Base-by-base conservation (phyloP, 1,140 invertebrate genomes). In the Pseudomyrmex cubaensis region DNA sequence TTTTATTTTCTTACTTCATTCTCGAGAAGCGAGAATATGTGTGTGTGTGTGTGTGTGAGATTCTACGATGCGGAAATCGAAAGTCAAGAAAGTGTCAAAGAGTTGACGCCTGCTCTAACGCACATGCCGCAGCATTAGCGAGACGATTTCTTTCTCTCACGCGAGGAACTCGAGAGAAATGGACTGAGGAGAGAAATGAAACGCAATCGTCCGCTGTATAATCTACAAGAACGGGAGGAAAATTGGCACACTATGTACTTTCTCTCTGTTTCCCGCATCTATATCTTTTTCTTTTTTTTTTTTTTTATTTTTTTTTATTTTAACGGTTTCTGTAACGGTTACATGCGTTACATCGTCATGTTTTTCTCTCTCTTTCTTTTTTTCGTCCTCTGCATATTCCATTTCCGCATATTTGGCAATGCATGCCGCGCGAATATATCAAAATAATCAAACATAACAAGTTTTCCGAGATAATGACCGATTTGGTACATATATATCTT, bases 121-220 rank as follows among this genome's bases (percentile, higher is more conserved):
- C 12, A 46, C 12, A 13, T 61, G n/a, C 20, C 17, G 35, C 5
- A 35, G 35, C 35, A 35, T 25, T 15, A 10, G 17, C 17, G 52
- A 72, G 48, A 54, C 46, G 25, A 46, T 35, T 0, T 7, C 35
- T 35, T 35, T 35, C 35, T 35, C 0, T 35, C 0, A 35, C 70
- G 82, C 67, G 85, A 25, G 74, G 77, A 82, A 77, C 78, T 25
- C 59, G 54, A 17, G 61, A 61, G 67, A 74, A 57, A 22, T 61
- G 44, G 63, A 90, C 48, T 88, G 90, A 88, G 89, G 91, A 92
- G 87, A 35, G 35, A 35, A 35, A 35, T 35, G 35, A 35, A 35
- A 35, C 35, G 35, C 35, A 35, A 35, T 35, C 35, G 35, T 35
- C 35, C 35, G 35, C 35, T 5, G 35, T 35, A 35, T 35, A 35